phyloP scores from a whole-genome alignment of 2,113 vertebrate species.

The Brienomyrus brachyistius region DNA sequence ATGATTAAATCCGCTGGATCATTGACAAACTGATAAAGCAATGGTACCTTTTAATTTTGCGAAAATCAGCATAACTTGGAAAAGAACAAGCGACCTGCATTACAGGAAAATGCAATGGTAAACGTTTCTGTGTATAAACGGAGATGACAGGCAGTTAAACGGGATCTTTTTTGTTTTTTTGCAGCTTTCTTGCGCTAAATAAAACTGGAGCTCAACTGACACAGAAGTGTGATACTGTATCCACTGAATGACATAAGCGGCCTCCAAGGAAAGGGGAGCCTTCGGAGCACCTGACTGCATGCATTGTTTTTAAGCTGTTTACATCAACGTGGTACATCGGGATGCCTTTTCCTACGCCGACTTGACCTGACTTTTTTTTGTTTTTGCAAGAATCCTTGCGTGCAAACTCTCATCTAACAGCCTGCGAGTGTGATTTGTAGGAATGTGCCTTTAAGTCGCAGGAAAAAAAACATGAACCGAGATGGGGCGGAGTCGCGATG shows the following conservation, averaged over 20 bases:
- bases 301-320: background rate
- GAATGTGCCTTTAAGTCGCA: conserved; percentile 56
- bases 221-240: background rate
- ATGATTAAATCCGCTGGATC: background rate
- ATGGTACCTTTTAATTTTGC: too few relatives aligned
- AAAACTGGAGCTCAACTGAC: background rate
- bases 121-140: background rate
- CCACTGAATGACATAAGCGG: background rate
- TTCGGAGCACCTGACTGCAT: background rate
- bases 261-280: background rate
- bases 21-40: background rate
- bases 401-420: conserved; percentile 46
- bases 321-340: background rate
- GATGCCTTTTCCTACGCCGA: background rate
- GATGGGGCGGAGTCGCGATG: conserved; percentile 47
- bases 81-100: background rate
- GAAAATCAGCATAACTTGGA: background rate
- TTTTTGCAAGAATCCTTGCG: conserved; percentile 15
- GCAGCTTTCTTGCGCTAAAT: background rate
- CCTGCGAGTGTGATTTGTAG: conserved; percentile 40
- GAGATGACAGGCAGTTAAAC: background rate
- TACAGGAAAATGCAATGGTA: background rate
- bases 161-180: background rate
- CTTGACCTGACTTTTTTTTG: background rate
- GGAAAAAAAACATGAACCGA: conserved; percentile 19